Evolutionary conservation across 2,113 vertebrate genomes (phyloP).

Genomic region (Psephotus haematonotus): DNA sequence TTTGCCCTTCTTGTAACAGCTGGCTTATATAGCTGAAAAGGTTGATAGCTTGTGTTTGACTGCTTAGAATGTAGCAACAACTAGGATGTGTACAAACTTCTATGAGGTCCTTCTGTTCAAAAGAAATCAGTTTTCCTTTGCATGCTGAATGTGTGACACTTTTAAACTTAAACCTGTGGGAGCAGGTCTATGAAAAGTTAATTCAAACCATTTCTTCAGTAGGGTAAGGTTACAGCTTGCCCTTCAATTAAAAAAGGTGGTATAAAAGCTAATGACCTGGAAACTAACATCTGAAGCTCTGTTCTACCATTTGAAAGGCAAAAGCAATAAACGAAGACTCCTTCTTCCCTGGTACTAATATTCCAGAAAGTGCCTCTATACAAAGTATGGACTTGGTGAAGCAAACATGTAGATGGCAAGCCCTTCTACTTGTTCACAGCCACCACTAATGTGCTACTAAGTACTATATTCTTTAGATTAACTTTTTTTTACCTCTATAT

Average conservation of each 20-base stretch:
- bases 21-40: neutral
- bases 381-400: neutral
- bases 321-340: neutral
- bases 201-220: neutral
- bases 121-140: neutral
- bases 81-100: neutral
- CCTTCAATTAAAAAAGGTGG: neutral
- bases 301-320: neutral
- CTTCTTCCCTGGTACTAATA: neutral
- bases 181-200: neutral
- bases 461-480: neutral
- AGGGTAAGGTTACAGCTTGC: neutral
- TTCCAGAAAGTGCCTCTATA: neutral
- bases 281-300: neutral
- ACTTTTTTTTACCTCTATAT: neutral
- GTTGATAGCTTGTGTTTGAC: neutral
- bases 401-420: neutral
- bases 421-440: neutral
- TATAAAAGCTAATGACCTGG: neutral
- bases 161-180: neutral
- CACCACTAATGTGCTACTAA: neutral
- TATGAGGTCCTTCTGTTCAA: neutral
- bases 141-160: neutral
- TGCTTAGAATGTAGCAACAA: neutral
- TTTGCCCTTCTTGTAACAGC: neutral